A percentile compares a stretch with the other conserved stretches of the same genome.
Conservation (phyloP, 2,797 vertebrate species). For the Glyptemys insculpta region DNA sequence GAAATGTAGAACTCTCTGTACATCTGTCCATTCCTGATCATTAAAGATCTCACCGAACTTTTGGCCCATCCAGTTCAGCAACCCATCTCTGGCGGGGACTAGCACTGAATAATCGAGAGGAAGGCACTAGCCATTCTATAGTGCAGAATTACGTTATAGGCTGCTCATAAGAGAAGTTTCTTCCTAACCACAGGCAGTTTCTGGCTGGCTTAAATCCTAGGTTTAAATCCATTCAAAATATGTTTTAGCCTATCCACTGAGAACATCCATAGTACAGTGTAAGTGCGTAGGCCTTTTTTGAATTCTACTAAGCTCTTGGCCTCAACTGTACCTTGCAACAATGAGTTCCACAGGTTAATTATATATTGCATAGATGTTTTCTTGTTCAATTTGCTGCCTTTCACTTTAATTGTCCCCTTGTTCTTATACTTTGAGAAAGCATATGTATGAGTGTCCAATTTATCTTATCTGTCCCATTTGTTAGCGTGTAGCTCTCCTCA, state of each 20-base stretch:
- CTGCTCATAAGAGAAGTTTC: neutral
- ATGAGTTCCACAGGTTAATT: neutral
- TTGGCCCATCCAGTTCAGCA: rapidly evolving
- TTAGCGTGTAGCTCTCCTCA: neutral
- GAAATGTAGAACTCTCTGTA: neutral
- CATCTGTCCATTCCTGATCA: rapidly evolving
- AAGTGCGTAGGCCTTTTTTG: neutral
- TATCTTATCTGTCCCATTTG: neutral
- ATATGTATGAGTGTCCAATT: neutral
- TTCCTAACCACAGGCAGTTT: neutral
- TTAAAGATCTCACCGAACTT: rapidly evolving
- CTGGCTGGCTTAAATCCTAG: rapidly evolving
- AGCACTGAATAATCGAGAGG: rapidly evolving
- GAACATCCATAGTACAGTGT: neutral
- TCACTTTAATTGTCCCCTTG: neutral
- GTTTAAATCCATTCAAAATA: neutral
- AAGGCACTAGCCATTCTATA: neutral
- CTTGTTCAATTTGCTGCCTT: neutral
- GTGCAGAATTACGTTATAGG: rapidly evolving
- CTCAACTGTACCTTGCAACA: neutral
- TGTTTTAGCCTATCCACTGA: neutral
- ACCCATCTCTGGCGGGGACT: rapidly evolving
- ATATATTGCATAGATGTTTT: neutral
- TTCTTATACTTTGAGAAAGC: neutral
- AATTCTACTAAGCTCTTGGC: neutral